Evolutionary conservation across 2,113 vertebrate genomes (phyloP).

Genomic region (Corythornis vintsioides): DNA sequence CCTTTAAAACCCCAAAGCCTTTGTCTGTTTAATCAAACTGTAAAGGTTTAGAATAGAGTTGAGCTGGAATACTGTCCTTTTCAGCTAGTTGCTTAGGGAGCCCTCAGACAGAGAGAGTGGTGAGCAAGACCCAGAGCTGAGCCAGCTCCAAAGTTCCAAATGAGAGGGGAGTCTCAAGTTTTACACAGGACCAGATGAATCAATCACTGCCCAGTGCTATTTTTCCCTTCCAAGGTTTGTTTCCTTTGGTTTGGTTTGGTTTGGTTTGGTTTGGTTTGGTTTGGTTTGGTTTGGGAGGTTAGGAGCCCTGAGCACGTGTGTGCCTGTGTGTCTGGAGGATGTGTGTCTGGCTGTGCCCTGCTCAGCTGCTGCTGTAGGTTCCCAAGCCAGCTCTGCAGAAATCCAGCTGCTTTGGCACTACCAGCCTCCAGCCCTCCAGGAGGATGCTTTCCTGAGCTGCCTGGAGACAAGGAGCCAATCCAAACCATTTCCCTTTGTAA

Average conservation of each 20-base stretch:
- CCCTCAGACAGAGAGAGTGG: neutral
- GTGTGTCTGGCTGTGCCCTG: neutral
- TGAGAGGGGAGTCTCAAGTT: neutral
- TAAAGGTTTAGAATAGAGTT: neutral
- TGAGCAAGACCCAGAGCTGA: neutral
- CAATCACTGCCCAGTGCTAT: neutral
- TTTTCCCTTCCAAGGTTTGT: neutral
- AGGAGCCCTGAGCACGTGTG: neutral
- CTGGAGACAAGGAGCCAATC: conserved; percentile 35
- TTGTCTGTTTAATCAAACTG: conserved; percentile 20
- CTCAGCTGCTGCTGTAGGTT: neutral
- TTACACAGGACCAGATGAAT: conserved; percentile 1
- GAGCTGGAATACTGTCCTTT: neutral
- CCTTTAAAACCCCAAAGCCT: neutral
- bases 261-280: neutral
- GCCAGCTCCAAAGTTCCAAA: neutral
- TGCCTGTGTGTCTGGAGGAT: conserved; percentile 7
- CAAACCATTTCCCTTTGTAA: conserved; percentile 21
- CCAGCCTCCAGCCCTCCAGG: conserved; percentile 31
- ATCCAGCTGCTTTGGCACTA: conserved; percentile 66
- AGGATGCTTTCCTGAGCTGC: conserved; percentile 42
- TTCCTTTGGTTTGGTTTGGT: neutral
- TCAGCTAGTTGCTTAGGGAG: neutral
- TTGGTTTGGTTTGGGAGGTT: neutral
- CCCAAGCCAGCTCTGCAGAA: conserved; percentile 47